Conservation (phyloP, 2,113 vertebrate species). For the Petrocephalus microphthalmus region DNA sequence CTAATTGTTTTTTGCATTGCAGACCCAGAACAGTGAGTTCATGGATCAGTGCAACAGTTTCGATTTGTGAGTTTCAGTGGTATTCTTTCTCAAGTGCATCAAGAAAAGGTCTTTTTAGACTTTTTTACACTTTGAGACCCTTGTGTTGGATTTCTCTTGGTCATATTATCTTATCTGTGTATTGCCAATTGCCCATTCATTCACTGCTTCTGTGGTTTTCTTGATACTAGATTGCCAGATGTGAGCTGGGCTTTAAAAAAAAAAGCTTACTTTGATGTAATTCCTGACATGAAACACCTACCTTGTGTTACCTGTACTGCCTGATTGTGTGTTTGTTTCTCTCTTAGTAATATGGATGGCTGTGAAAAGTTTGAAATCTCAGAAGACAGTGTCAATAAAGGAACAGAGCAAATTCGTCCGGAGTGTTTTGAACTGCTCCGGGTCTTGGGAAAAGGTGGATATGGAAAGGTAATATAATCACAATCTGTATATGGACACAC, state of each 20-base stretch:
- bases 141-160: not conserved
- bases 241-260: not conserved
- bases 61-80: slow-evolving; percentile 80
- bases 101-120: not conserved
- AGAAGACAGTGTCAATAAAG: slow-evolving; percentile 94
- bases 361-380: slow-evolving; percentile 99
- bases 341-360: slow-evolving; percentile 85
- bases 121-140: not conserved
- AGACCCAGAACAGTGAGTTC: slow-evolving; percentile 83
- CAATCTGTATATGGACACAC: not conserved
- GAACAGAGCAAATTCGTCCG: slow-evolving; percentile 91
- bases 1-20: slow-evolving; percentile 38
- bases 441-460: slow-evolving; percentile 94
- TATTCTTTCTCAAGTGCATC: not conserved
- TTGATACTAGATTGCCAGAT: not conserved
- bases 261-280: not conserved
- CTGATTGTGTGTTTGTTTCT: slow-evolving; percentile 22
- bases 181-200: not conserved
- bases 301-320: not conserved
- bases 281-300: not conserved
- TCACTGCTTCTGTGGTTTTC: not conserved
- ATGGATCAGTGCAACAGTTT: slow-evolving; percentile 95
- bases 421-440: slow-evolving; percentile 96
- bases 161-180: not conserved
- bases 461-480: slow-evolving; percentile 80